Evolutionary conservation across 2,113 vertebrate species (phyloP).

Genomic region (Lophotis ruficrista): DNA sequence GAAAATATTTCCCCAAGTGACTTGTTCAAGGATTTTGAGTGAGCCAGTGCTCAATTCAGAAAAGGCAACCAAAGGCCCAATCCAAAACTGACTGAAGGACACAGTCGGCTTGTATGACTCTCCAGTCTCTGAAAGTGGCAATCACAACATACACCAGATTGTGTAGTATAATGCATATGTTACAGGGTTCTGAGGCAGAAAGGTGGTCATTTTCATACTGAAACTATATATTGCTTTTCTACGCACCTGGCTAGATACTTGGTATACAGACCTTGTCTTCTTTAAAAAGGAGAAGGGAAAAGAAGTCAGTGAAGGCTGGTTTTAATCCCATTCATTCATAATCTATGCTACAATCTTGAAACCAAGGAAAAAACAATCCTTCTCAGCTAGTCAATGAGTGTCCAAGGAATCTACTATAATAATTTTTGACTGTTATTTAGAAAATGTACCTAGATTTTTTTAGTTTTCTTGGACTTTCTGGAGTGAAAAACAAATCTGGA

Average conservation of each 20-base stretch:
- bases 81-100: background rate
- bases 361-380: background rate
- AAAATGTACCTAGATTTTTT: background rate
- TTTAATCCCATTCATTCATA: background rate
- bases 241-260: background rate
- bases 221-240: conserved; percentile 17
- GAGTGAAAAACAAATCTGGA: background rate
- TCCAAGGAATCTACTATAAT: accelerated
- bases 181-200: background rate
- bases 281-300: background rate
- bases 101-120: accelerated
- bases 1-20: conserved; percentile 32
- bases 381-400: background rate
- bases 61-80: background rate
- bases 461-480: background rate
- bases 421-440: background rate
- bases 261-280: background rate
- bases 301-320: background rate
- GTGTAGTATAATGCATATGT: background rate
- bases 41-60: background rate
- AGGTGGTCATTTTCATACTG: conserved; percentile 31
- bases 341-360: background rate
- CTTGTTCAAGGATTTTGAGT: conserved; percentile 12
- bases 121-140: background rate
- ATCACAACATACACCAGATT: background rate